Conservation (phyloP, 2,888 invertebrate genomes). For the Lottia gigantea region DNA sequence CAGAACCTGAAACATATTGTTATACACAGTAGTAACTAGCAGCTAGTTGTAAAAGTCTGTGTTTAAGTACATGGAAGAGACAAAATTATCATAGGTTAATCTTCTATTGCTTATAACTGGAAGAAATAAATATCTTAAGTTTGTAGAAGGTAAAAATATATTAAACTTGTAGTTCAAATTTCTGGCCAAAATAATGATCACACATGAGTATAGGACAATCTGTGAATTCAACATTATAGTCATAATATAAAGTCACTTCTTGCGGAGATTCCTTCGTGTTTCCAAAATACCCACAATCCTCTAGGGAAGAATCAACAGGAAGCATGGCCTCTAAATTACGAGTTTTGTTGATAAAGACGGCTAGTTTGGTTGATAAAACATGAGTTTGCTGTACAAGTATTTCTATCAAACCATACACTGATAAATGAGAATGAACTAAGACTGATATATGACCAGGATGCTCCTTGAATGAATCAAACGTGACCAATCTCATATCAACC, state of each 20-base stretch:
- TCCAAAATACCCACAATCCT: constrained; percentile 58
- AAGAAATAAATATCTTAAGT: no score
- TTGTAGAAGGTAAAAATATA: not conserved
- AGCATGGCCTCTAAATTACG: constrained; percentile 53
- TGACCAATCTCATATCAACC: constrained; percentile 54
- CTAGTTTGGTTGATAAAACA: constrained; percentile 56
- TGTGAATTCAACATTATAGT: constrained; percentile 62
- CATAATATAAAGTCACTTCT: constrained; percentile 59
- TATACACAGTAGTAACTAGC: no score
- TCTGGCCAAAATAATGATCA: constrained; percentile 64
- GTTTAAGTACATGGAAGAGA: no score
- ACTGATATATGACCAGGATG: constrained; percentile 59
- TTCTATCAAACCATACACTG: constrained; percentile 54
- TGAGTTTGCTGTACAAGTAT: constrained; percentile 54
- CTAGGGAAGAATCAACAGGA: constrained; percentile 47
- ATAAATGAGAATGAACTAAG: constrained; percentile 57
- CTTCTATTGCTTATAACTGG: no score
- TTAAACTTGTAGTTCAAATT: constrained; percentile 29
- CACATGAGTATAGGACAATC: constrained; percentile 63
- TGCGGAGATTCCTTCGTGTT: constrained; percentile 53
- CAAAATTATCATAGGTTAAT: no score
- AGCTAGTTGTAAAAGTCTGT: no score
- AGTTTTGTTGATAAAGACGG: constrained; percentile 57
- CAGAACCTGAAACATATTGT: no score
- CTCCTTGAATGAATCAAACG: constrained; percentile 57